Evolutionary conservation across 2,113 vertebrate genomes (phyloP), one percentile per base, ranked within the genome.

Genomic region (Periophthalmodon schlosseri): DNA sequence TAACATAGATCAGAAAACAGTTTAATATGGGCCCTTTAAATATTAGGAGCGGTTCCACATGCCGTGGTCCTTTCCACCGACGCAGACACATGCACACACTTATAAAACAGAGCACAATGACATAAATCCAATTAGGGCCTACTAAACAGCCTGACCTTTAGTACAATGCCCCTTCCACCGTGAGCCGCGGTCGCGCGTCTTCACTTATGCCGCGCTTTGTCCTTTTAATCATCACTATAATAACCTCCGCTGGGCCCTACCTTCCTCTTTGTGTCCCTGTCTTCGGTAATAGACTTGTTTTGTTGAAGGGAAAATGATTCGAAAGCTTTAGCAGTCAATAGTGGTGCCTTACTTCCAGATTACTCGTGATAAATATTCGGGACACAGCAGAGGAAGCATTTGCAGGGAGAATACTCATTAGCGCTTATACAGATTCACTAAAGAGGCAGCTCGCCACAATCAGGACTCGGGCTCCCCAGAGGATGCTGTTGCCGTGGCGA

Each of bases 111-210:
- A 33, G 66, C 72, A 78, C 75, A 72, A 72, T 83, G 83, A 87
- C 87, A 87, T 86, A 85, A 88, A 91, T 91, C 89, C 89, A 88
- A 83, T 89, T 91, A 91, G 74, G 47, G 56, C 74, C 78, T 23
- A 71, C 80, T 78, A 76, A 87, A 78, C 57, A 69, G 72, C 77
- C 76, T 86, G 86, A 89, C 81, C 91, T 89, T 86, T 88, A 68
- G 69, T 56, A 74, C 66, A 73, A 81, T 84, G 73, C 70, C 60
- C 73, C 70, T 84, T 74, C 69, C 46, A 36, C 84, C 79, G 67
- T 79, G 69, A 78, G 72, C 68, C 64, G 15, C 46, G 57, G 70
- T 54, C 56, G 4, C 3, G 5, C 61, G 57, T 54, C 67, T 73
- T 52, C 57, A 67, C 65, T 15, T 23, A 4, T 33, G 36, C 64